Evolutionary conservation across 2,797 vertebrate species (phyloP).

Genomic region (Epinephelus malabaricus): DNA sequence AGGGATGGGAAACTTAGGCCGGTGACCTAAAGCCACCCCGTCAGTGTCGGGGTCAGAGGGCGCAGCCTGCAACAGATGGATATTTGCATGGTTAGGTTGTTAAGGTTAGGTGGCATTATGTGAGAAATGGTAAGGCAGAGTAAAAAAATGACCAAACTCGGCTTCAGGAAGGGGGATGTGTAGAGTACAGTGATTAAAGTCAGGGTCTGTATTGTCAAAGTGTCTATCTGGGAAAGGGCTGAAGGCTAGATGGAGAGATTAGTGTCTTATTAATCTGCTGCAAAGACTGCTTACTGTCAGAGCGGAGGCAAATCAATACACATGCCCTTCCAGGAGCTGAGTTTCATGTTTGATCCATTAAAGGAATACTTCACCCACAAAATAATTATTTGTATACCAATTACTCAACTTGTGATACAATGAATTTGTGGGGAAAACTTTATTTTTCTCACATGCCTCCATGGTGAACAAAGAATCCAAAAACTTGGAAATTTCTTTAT

Average conservation of each 20-base stretch:
- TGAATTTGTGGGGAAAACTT: too few species aligned
- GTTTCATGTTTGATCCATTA: constrained; percentile 38
- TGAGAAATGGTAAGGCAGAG: constrained; percentile 27
- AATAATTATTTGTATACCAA: too few species aligned
- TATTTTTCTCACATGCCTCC: too few species aligned
- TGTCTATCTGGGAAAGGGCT: constrained; percentile 22
- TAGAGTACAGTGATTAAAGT: constrained; percentile 17
- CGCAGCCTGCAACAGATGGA: constrained; percentile 90
- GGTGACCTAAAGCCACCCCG: constrained; percentile 92
- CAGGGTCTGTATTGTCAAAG: constrained; percentile 31
- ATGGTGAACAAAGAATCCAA: too few species aligned
- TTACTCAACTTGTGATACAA: too few species aligned
- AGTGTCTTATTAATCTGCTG: constrained; percentile 46
- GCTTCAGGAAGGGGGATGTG: constrained; percentile 40
- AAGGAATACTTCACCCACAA: too few species aligned
- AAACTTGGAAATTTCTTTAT: too few species aligned
- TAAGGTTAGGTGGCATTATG: constrained; percentile 45
- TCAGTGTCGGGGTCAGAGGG: constrained; percentile 92
- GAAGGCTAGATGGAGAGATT: constrained; percentile 47
- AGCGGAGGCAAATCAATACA: constrained; percentile 46
- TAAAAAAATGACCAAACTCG: constrained; percentile 49
- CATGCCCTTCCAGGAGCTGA: constrained; percentile 53
- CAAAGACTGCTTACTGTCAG: constrained; percentile 19
- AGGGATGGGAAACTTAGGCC: constrained; percentile 94
- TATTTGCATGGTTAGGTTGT: constrained; percentile 73